Percentiles rank a stretch among this genome's conserved stretches.
Conservation (phyloP, 23 tunicate genomes). For the Styela clava region DNA sequence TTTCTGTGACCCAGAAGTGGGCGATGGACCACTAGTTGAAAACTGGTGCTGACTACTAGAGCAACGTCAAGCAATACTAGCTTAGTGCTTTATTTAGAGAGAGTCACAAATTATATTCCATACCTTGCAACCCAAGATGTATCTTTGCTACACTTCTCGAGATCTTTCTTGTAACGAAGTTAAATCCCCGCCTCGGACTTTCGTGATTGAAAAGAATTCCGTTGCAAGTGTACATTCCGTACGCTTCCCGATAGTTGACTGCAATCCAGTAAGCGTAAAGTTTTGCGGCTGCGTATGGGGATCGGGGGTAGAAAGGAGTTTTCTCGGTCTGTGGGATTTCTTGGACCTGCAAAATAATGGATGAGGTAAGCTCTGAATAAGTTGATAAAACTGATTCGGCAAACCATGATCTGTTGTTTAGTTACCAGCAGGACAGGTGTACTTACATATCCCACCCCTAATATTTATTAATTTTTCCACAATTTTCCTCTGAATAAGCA, state of each 20-base stretch:
- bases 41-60: too few relatives aligned
- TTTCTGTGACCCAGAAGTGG: too few relatives aligned
- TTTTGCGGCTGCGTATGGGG: constrained; percentile 97
- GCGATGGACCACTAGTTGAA: too few relatives aligned
- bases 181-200: constrained; percentile 85
- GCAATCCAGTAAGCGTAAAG: constrained; percentile 95
- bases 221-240: constrained; percentile 90
- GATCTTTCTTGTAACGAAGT: constrained; percentile 91
- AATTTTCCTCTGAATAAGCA: too few relatives aligned
- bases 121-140: constrained; percentile 93
- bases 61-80: too few relatives aligned
- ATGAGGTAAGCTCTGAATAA: not conserved
- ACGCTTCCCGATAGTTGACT: constrained; percentile 93
- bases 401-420: too few relatives aligned
- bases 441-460: too few relatives aligned
- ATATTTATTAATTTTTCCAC: too few relatives aligned
- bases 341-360: constrained; percentile 26
- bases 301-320: constrained; percentile 96
- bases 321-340: constrained; percentile 77
- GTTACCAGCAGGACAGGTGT: too few relatives aligned
- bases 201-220: constrained; percentile 96
- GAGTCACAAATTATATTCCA: not conserved
- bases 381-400: too few relatives aligned
- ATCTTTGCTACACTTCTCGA: constrained; percentile 96
- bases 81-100: too few relatives aligned